Base-by-base conservation (phyloP, 2,888 invertebrate genomes). In the Cerastis rubricosa region DNA sequence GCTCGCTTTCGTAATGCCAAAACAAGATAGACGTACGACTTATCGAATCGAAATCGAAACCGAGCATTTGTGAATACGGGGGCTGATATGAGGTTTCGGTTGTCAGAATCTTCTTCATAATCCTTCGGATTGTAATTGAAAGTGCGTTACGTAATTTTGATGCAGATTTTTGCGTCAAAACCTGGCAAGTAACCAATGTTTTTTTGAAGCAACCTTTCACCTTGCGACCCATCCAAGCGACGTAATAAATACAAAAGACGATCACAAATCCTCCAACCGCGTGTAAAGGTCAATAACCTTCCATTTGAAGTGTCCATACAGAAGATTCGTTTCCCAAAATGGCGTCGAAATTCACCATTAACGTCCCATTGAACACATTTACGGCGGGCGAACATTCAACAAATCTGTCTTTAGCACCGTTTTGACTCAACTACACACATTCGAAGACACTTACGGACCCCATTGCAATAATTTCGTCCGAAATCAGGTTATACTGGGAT, bases 341-440 rank as follows among this genome's bases (percentile, higher is more conserved):
- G 78, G 67, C 65, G 67, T 29, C 70, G 57, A 57, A 67, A 78
- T 68, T 51, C 70, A 14, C 35, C 70, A 73, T 81, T 77, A 78
- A 77, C 63, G 83, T 69, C 74, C 74, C 47, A 78, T 82, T 82
- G 78, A 81, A 73, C 81, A 77, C 81, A 81, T 83, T 82, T 74
- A 83, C 68, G 57, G 65, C 19, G 74, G 68, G 51, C 43, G 65
- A 57, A 59, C 80, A 51, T 74, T 74, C 69, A 64, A 74, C 80
- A 74, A 84, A 83, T 76, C 76, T 63, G 68, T 83, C 54, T 59
- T 71, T 71, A 74, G 65, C 74, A 47, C 73, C 80, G 69, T 83
- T 84, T 47, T 25, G 57, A 76, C 71, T 66, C 40, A 70, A 80
- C 74, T 83, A 83, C 74, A 71, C 65, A 66, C 82, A 79, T 83